These are phyloP conservation scores for Margaritifera margaritifera DNA, from an alignment of 2,888 invertebrate species.

Conservation along the genomic window DNA sequence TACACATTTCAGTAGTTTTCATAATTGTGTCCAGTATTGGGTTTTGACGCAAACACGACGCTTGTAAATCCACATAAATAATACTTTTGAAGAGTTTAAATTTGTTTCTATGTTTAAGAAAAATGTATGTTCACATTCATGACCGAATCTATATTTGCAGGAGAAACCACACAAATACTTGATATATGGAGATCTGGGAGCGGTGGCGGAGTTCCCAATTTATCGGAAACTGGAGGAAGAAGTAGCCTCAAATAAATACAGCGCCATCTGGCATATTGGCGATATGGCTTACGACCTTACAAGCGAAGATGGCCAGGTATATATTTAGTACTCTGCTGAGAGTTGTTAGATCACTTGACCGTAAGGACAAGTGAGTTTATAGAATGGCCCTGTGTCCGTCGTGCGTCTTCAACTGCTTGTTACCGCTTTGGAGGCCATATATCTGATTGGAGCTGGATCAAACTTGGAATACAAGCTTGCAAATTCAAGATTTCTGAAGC, in stretches of 20 bases:
- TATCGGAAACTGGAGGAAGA: slow-evolving; percentile 39
- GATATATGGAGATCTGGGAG: slow-evolving; percentile 58
- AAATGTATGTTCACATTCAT: background rate
- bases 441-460: no score
- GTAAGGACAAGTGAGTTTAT: no score
- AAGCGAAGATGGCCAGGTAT: slow-evolving; percentile 47
- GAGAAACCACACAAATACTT: slow-evolving; percentile 40
- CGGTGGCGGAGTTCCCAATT: slow-evolving; percentile 28
- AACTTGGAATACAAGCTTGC: no score
- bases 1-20: no score
- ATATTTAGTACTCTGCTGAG: no score
- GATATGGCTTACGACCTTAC: slow-evolving; percentile 59
- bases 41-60: no score
- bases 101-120: background rate
- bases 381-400: no score
- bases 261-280: slow-evolving; percentile 57
- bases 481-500: no score
- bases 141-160: slow-evolving; percentile 26
- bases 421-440: no score
- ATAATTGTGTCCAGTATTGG: no score
- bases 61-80: background rate
- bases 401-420: no score
- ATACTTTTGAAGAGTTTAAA: background rate
- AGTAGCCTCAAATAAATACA: slow-evolving; percentile 36
- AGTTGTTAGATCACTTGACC: no score